Evolutionary conservation across 2,113 vertebrate genomes (phyloP), one percentile per base, ranked within the genome.

Genomic region (Tetrao urogallus): DNA sequence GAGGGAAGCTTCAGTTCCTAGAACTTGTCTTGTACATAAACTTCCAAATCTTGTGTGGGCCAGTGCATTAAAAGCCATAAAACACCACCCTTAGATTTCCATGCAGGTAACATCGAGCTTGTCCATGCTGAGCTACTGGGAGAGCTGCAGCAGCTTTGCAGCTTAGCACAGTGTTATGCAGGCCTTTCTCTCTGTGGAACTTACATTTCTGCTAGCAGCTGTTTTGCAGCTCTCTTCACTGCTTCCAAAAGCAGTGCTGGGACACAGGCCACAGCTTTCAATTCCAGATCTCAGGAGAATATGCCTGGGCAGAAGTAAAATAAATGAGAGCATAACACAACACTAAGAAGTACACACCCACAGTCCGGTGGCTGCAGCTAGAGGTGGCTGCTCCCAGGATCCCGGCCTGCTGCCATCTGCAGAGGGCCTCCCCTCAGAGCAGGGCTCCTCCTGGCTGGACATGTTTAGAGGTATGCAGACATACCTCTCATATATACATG

Each of bases 401-500:
- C 52, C 52, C 8, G 9, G 27, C 52, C 52, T 27, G 15, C 52
- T 54, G 52, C 27, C 52, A 54, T 54, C 27, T 54, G 27, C 52
- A 54, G 52, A 54, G 27, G 15, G 30, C 52, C 52, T 54, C 15
- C 27, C 27, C 27, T 28, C 27, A 27, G 5, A 28, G 52, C 52
- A 30, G 27, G 10, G 52, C 27, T 54, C 15, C 52, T 54, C 27
- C 27, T 30, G 52, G 52, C 8, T 17, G 27, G 8, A 28, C 2
- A 6, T 30, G 27, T 28, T 54, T 34, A 84, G 40, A 71, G 67
- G 63, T 12, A n/a, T 12, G 36, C 7, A 36, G 10, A 3, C 24
- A 9, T 13, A 34, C 13, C 78, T 86, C 70, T 74, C 30, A 13
- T n/a, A 1, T 19, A 8, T n/a, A 21, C 57, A 4, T 2, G 0